Evolutionary conservation across 2,797 vertebrate species (phyloP).

Genomic region (Lycodopsis pacificus): DNA sequence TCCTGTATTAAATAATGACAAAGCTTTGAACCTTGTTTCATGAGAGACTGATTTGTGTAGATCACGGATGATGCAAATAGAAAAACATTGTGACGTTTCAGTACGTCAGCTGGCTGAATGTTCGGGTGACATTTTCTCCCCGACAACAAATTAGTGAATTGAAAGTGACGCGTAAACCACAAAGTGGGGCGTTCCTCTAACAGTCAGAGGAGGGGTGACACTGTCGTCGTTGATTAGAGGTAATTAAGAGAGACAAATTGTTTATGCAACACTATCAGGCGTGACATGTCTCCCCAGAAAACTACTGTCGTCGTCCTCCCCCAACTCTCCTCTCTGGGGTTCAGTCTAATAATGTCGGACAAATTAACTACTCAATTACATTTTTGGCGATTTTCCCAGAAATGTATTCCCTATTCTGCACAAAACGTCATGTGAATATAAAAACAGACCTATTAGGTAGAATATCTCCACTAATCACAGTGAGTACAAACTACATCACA

Average conservation of each 20-base stretch:
- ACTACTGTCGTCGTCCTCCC: too few species aligned
- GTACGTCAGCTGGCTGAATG: neutral
- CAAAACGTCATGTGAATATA: neutral
- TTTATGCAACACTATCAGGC: neutral
- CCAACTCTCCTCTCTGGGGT: too few species aligned
- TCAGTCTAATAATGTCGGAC: neutral
- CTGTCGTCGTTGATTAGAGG: neutral
- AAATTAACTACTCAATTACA: neutral
- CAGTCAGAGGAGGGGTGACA: neutral
- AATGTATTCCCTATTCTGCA: neutral
- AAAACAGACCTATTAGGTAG: neutral
- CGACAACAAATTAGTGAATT: neutral
- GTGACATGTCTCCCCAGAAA: neutral
- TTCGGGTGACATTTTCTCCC: neutral
- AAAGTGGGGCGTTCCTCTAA: neutral
- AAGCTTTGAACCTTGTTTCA: neutral
- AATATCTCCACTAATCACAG: neutral
- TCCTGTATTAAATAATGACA: neutral
- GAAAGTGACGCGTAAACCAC: neutral
- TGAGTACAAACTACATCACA: neutral
- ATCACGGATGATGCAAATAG: neutral
- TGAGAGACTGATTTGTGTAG: neutral
- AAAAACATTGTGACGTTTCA: neutral
- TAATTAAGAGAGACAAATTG: neutral
- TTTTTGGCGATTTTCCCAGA: neutral